Base-by-base conservation (phyloP, 1,140 invertebrate genomes). In the Drosophila takahashii region DNA sequence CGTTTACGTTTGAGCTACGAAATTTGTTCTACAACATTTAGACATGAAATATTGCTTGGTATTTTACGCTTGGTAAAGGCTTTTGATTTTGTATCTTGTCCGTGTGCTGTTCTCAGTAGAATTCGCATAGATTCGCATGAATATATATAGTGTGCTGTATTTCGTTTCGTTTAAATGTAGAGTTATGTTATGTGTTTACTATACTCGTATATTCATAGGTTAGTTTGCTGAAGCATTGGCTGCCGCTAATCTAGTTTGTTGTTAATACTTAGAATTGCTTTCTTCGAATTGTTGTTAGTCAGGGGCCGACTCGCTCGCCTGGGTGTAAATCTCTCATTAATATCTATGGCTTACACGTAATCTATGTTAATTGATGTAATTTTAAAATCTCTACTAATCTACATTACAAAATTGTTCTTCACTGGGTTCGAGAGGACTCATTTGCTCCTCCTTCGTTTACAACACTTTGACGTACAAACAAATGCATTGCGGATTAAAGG, bases 211-310 rank as follows among this genome's bases (percentile, higher is more conserved):
- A 56, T 60, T 64, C 53, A 47, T 84, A 79, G 61, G 77, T 81
- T 86, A 78, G 73, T 79, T 51, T 77, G 77, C 72, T 81, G 74
- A 81, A 81, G 79, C 79, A 81, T 72, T 67, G 72, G 78, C 64
- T 77, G 79, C 59, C 41, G 62, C 62, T 85, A 76, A 71, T 71
- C 83, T 86, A 87, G 74, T 77, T 83, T 76, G 75, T 86, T 74
- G 75, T 84, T 87, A 87, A 87, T 87, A 87, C 83, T 87, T 87
- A 87, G 70, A 84, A 87, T 87, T 87, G 83, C 83, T 87, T 87
- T 77, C 62, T 85, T 85, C 69, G 65, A 77, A 81, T 85, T 85
- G 15, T 69, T 72, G 56, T 52, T 67, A 59, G 60, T 76, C 53
- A 69, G 65, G 45, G 56, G 51, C 51, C 34, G 44, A 62, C 37